Base-by-base conservation (phyloP, 2,888 invertebrate species). In the Cataglyphis albicans region DNA sequence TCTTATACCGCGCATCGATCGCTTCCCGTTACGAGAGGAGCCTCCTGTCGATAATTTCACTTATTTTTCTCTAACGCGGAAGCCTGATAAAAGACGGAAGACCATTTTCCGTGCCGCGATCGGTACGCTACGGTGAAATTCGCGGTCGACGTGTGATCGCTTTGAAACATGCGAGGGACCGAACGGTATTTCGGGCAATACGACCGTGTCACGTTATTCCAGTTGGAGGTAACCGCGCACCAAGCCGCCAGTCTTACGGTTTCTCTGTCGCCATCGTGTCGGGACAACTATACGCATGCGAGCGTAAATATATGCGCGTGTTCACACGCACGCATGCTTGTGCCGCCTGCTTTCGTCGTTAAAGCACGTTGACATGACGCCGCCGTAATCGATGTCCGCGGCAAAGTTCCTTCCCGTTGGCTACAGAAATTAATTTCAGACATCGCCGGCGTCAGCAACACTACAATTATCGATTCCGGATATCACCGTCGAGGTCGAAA, bases 321-420 rank as follows among this genome's bases (percentile, higher is more conserved):
- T 18, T 12, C 57, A 35, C 48, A 55, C 55, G 41, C 64, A 52
- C 38, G 21, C 25, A 52, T 61, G 38, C 72, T 64, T 73, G 65
- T 80, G 35, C 63, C 73, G 81, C 75, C 68, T 81, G 81, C 57
- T 81, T 41, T 68, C 84, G 84, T 70, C 75, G 84, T 84, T 84
- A 82, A 84, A 84, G 73, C 75, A 55, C 70, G 70, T 70, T 72
- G 84, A 73, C 74, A 67, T 81, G 81, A 81, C 80, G 83, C 65
- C 83, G 70, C 65, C 68, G 83, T 84, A 81, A 84, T 84, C 82
- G 75, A 80, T 82, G 81, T 63, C 84, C 74, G 61, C 52, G 57
- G 38, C 81, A 41, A 82, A 65, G 63, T 81, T 67, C 44, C 65
- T 74, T 74, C 68, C 67, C 61, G 72, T 61, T 67, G 81, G 65